A percentile compares a stretch with the other conserved stretches of the same genome.
Conservation (phyloP, 1,140 invertebrate genomes). For the Dryas iulia region DNA sequence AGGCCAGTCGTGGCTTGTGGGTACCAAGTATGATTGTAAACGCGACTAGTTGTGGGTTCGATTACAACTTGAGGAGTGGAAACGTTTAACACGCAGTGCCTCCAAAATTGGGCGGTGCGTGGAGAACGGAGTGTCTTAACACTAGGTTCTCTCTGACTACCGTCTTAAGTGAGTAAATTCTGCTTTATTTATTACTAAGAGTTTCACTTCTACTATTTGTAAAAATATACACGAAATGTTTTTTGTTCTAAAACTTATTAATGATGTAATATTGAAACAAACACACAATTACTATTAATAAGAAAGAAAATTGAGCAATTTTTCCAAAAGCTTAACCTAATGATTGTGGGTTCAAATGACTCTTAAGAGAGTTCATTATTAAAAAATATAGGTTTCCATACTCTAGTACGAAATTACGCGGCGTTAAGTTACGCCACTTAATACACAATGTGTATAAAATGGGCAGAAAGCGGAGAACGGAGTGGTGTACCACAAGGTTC, state of each 20-base stretch:
- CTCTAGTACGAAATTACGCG: not conserved
- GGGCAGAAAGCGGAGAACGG: not conserved
- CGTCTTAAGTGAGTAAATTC: too few species aligned
- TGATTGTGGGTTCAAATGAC: not conserved
- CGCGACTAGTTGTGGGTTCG: too few species aligned
- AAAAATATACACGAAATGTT: too few species aligned
- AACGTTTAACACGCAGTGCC: too few species aligned
- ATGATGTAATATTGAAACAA: not conserved
- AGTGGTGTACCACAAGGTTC: not conserved
- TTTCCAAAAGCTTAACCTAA: not conserved
- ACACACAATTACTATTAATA: not conserved
- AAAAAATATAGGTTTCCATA: not conserved
- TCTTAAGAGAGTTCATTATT: not conserved
- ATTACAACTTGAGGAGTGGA: too few species aligned
- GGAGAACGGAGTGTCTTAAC: too few species aligned
- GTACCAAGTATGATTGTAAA: too few species aligned
- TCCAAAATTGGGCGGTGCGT: too few species aligned
- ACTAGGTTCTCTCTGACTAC: too few species aligned
- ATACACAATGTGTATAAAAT: not conserved
- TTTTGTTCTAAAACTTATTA: not conserved
- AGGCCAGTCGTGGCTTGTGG: too few species aligned
- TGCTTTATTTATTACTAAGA: too few species aligned
- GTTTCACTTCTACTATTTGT: too few species aligned
- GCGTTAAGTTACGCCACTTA: not conserved
- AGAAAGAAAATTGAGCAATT: not conserved